Evolutionary conservation across 2,113 vertebrate species (phyloP).

Genomic region (Chamaetylas fuelleborni): DNA sequence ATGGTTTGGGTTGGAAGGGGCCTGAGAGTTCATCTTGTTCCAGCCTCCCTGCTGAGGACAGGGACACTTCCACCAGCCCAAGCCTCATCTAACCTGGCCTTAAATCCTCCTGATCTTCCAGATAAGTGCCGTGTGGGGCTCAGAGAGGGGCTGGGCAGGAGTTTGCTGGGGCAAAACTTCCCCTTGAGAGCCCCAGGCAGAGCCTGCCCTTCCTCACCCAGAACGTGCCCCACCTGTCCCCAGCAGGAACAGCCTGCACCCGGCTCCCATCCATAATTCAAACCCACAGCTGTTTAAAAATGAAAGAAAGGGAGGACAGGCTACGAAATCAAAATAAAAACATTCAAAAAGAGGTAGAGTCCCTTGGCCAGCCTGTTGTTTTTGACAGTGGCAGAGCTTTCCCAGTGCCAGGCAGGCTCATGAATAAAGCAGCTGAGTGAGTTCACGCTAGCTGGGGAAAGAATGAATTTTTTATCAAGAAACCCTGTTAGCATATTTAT

Average conservation of each 20-base stretch:
- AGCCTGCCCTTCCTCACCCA: neutral
- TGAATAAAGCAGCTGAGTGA: conserved; percentile 40
- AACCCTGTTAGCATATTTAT: conserved; percentile 32
- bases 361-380: neutral
- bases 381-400: neutral
- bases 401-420: neutral
- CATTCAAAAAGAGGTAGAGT: neutral
- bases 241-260: neutral
- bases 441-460: neutral
- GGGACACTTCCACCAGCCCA: neutral
- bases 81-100: too few species aligned
- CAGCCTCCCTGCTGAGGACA: neutral
- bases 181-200: neutral
- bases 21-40: neutral
- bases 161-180: neutral
- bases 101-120: neutral
- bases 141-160: neutral
- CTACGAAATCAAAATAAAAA: neutral
- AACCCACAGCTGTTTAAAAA: neutral
- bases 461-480: conserved; percentile 61
- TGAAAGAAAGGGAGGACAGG: neutral
- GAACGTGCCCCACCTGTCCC: accelerated
- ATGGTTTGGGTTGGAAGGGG: neutral
- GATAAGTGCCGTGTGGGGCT: accelerated
- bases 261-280: neutral